Percentiles rank a stretch among this genome's conserved stretches.
phyloP scores from a whole-genome alignment of 2,797 vertebrate species.

The Scolopax bukidnonensis region DNA sequence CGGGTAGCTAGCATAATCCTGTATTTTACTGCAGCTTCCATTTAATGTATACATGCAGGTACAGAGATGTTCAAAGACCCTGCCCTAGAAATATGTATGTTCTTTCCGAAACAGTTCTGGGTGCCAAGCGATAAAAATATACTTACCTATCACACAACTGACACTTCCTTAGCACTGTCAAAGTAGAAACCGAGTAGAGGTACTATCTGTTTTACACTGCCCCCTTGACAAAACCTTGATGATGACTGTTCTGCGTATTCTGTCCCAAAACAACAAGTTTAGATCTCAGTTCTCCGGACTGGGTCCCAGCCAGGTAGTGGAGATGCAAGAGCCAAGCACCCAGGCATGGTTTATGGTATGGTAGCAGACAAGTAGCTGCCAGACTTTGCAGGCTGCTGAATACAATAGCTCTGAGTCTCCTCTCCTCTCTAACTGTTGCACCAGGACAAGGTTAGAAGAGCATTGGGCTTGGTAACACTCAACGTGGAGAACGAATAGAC shows the following conservation, averaged over 20 bases:
- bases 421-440: neutral
- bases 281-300: neutral
- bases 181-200: neutral
- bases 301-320: neutral
- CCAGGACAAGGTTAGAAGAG: slow-evolving; percentile 11
- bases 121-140: neutral
- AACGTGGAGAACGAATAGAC: neutral
- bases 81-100: neutral
- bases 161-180: neutral
- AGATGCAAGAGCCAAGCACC: neutral
- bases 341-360: neutral
- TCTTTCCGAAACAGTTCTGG: neutral
- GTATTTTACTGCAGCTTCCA: neutral
- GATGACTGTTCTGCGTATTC: neutral
- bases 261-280: neutral
- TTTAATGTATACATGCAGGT: neutral
- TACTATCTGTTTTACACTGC: neutral
- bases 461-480: slow-evolving; percentile 4
- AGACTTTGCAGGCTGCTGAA: neutral
- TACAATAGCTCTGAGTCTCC: neutral
- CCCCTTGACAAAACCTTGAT: neutral
- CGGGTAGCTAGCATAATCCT: neutral
- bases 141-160: neutral
- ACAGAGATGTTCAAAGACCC: neutral
- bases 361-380: neutral